A percentile compares a stretch with the other conserved stretches of the same genome.
Conservation (phyloP, 2,888 invertebrate species). For the Amiota communis region DNA sequence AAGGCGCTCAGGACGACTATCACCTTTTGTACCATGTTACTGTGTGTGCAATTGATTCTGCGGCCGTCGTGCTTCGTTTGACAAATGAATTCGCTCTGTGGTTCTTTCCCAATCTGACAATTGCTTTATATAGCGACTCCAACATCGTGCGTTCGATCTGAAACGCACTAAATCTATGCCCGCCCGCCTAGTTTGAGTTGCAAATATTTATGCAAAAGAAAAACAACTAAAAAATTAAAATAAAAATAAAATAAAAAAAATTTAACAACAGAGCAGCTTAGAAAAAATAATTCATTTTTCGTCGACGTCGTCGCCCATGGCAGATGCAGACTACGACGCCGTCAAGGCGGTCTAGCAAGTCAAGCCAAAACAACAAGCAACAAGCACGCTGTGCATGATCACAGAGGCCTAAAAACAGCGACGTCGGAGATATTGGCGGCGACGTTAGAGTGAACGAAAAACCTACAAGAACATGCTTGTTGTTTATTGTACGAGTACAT, state of each 20-base stretch:
- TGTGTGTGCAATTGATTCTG: conserved; percentile 6
- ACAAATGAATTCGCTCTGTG: conserved; percentile 71
- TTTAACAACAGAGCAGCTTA: conserved; percentile 33
- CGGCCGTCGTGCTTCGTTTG: conserved; percentile 57
- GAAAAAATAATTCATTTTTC: conserved; percentile 67
- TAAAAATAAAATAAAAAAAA: conserved; percentile 43
- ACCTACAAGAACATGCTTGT: conserved; percentile 29
- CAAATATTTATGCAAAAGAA: conserved; percentile 65
- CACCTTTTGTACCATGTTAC: conserved; percentile 71
- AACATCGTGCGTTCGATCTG: conserved; percentile 35
- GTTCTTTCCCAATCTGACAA: conserved; percentile 64
- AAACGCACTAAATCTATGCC: conserved; percentile 47
- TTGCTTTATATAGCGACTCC: conserved; percentile 66
- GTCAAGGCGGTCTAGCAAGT: conserved; percentile 30
- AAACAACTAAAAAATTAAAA: conserved; percentile 37
- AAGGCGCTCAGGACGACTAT: conserved; percentile 66
- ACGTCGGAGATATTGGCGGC: conserved; percentile 22
- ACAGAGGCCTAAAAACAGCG: conserved; percentile 49
- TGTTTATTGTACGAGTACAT: conserved; percentile 14
- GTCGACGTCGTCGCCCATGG: conserved; percentile 62
- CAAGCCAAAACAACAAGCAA: conserved; percentile 23
- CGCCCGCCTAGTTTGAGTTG: conserved; percentile 45
- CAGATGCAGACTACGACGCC: conserved; percentile 37
- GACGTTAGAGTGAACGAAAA: neutral
- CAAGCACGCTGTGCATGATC: conserved; percentile 32